Conservation (phyloP, 1,140 invertebrate species). For the Carcinoscorpius rotundicauda region DNA sequence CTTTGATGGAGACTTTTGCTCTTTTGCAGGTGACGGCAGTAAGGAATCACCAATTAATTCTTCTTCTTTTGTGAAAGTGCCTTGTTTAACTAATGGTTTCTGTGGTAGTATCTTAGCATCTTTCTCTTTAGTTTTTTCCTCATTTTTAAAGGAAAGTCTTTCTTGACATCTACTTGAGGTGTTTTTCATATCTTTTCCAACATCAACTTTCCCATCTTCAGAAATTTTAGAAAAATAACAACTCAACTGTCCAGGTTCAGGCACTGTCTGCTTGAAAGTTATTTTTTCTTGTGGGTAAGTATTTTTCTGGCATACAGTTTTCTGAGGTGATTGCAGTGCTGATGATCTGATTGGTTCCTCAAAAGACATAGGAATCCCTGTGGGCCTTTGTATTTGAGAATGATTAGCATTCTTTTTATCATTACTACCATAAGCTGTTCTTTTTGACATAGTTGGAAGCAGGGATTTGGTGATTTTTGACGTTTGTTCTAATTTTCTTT, state of each 20-base stretch:
- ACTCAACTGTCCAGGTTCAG: neutral
- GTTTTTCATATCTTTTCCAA: neutral
- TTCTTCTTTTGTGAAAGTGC: conserved; percentile 77
- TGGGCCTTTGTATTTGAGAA: neutral
- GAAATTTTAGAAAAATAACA: conserved; percentile 9
- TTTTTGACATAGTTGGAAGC: neutral
- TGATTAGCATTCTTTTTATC: neutral
- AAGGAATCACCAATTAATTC: conserved; percentile 34
- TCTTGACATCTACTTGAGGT: neutral
- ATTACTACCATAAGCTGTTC: neutral
- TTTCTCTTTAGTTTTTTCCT: conserved; percentile 1
- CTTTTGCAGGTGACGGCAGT: conserved; percentile 27
- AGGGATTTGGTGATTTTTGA: neutral
- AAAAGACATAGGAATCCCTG: neutral
- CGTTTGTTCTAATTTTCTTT: neutral
- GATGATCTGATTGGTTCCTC: conserved; percentile 31
- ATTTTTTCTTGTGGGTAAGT: conserved; percentile 12
- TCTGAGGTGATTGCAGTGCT: conserved; percentile 29
- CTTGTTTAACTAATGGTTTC: conserved; percentile 53
- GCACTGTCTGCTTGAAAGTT: neutral
- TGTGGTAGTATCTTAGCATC: conserved; percentile 24
- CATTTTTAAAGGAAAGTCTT: neutral
- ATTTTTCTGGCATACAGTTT: neutral
- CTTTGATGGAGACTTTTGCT: conserved; percentile 18
- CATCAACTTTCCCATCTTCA: neutral